Conservation (phyloP, 2,113 vertebrate genomes). For the Mormyrus iriodes region DNA sequence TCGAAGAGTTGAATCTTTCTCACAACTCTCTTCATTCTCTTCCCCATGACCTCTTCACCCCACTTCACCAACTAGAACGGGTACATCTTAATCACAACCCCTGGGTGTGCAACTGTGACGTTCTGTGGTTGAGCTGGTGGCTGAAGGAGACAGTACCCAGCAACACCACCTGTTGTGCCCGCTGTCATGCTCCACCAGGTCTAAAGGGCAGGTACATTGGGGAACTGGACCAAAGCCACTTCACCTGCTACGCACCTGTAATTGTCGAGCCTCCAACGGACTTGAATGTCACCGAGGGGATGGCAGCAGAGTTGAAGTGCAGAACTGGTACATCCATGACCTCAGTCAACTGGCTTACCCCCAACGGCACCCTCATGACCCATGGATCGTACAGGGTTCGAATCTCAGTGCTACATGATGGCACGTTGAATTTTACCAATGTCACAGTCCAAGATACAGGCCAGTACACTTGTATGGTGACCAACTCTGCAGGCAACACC, state of each 20-base stretch:
- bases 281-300: slow-evolving; percentile 93
- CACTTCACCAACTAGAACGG: slow-evolving; percentile 82
- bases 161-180: slow-evolving; percentile 93
- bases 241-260: slow-evolving; percentile 91
- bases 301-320: slow-evolving; percentile 94
- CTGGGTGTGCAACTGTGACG: slow-evolving; percentile 94
- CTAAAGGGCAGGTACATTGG: slow-evolving; percentile 85
- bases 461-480: slow-evolving; percentile 96
- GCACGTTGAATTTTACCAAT: slow-evolving; percentile 94
- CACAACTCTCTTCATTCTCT: slow-evolving; percentile 92
- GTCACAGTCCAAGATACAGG: slow-evolving; percentile 96
- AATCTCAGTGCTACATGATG: slow-evolving; percentile 90
- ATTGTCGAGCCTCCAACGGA: slow-evolving; percentile 94
- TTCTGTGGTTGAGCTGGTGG: slow-evolving; percentile 97
- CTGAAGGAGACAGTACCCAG: slow-evolving; percentile 91
- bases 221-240: slow-evolving; percentile 88
- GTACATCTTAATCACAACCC: slow-evolving; percentile 97
- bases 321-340: slow-evolving; percentile 94
- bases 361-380: slow-evolving; percentile 93
- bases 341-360: slow-evolving; percentile 92
- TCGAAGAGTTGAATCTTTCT: slow-evolving; percentile 91
- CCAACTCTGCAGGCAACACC: slow-evolving; percentile 93
- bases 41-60: slow-evolving; percentile 94
- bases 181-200: slow-evolving; percentile 85
- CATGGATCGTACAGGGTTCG: slow-evolving; percentile 92